Conservation (phyloP, 2,888 invertebrate species). For the Notodonta dromedarius region DNA sequence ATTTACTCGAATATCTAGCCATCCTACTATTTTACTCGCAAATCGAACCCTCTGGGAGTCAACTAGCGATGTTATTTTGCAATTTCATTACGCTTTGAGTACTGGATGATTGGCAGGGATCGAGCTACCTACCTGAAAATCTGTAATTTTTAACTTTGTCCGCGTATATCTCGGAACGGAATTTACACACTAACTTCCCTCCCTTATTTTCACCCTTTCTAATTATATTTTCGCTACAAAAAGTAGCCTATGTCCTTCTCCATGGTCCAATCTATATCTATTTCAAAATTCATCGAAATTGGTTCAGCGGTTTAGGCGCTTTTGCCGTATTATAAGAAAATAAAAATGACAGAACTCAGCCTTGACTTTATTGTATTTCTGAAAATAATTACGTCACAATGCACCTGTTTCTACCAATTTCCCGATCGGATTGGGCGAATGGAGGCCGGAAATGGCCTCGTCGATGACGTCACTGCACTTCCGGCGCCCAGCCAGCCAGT, state of each 20-base stretch:
- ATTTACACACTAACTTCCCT: too few relatives aligned
- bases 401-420: slow-evolving; percentile 50
- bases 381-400: slow-evolving; percentile 18
- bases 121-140: slow-evolving; percentile 3
- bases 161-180: too few relatives aligned
- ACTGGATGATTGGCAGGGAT: slow-evolving; percentile 21
- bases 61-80: slow-evolving; percentile 34
- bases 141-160: not conserved
- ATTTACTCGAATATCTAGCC: not conserved
- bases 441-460: slow-evolving; percentile 65
- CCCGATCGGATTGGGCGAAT: slow-evolving; percentile 65
- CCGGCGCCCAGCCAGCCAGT: slow-evolving; percentile 36
- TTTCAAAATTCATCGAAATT: too few relatives aligned
- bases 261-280: too few relatives aligned
- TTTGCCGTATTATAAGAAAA: too few relatives aligned
- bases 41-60: slow-evolving; percentile 6
- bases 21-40: slow-evolving; percentile 1
- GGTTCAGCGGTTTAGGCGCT: too few relatives aligned
- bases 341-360: too few relatives aligned
- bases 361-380: slow-evolving; percentile 1
- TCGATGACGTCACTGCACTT: slow-evolving; percentile 62
- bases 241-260: too few relatives aligned
- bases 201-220: too few relatives aligned
- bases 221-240: too few relatives aligned
- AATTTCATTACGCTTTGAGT: slow-evolving; percentile 34